These are phyloP conservation scores for Columba guinea DNA, from an alignment of 2,797 vertebrate species.

Conservation along the genomic window DNA sequence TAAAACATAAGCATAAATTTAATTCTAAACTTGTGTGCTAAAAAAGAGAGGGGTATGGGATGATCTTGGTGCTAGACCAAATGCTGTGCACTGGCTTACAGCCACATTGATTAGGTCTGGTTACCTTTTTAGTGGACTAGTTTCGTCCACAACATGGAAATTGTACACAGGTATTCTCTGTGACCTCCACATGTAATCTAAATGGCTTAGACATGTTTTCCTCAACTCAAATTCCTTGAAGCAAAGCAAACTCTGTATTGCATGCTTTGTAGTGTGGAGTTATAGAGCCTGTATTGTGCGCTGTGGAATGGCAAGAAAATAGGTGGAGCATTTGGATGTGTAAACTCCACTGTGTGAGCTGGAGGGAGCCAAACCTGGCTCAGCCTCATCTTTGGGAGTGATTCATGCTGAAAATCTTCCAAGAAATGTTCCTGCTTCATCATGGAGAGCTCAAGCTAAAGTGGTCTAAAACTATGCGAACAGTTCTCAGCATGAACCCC, in stretches of 20 bases:
- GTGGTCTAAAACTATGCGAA: not conserved
- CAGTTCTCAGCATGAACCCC: not conserved
- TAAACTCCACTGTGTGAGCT: not conserved
- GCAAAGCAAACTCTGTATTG: not conserved
- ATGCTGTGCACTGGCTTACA: not conserved
- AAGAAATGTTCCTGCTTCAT: not conserved
- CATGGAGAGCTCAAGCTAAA: not conserved
- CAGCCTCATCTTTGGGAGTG: not conserved
- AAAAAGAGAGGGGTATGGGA: not conserved
- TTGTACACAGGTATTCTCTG: not conserved
- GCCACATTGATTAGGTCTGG: not conserved
- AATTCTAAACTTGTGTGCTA: not conserved
- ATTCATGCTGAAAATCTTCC: not conserved
- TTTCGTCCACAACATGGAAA: not conserved
- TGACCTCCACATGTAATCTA: not conserved
- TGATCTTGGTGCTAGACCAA: not conserved
- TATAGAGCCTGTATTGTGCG: not conserved
- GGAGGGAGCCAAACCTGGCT: not conserved
- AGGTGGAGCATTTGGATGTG: not conserved
- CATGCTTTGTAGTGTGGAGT: not conserved
- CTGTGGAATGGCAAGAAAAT: not conserved
- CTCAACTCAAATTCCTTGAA: not conserved
- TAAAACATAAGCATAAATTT: not conserved
- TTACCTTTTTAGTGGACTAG: not conserved
- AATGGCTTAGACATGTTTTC: not conserved